Conservation (phyloP, 1,140 invertebrate species). For the Lucilia cuprina region DNA sequence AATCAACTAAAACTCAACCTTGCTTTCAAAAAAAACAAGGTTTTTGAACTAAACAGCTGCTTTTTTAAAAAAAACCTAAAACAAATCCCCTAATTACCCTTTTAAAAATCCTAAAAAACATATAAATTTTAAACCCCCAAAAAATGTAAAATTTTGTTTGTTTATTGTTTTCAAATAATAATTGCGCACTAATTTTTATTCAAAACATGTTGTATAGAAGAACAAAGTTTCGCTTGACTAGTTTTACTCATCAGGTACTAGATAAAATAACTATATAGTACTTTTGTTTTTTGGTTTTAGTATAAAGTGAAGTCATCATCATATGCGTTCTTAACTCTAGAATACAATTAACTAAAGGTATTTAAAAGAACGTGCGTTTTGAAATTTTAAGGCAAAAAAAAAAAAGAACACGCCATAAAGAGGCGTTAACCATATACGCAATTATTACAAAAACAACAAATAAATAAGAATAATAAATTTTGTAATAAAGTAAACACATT, state of each 20-base stretch:
- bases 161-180: neutral
- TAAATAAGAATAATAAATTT: neutral
- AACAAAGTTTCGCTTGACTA: neutral
- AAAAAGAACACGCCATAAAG: slow-evolving; percentile 6
- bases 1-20: too few relatives aligned
- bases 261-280: neutral
- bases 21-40: too few relatives aligned
- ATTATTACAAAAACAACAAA: neutral
- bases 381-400: neutral
- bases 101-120: neutral
- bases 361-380: neutral
- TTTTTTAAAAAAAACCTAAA: neutral
- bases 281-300: neutral
- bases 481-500: neutral
- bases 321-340: neutral
- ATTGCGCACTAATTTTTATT: neutral
- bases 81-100: neutral
- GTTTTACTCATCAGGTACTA: neutral
- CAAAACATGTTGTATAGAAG: neutral
- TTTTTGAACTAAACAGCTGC: too few relatives aligned
- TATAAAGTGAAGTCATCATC: neutral
- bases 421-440: slow-evolving; percentile 10
- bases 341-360: neutral
- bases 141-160: neutral
- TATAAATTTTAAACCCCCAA: neutral